Evolutionary conservation across 35 echinoderm and acorn worm genomes (phyloP).

Genomic region (Heliocidaris tuberculata): DNA sequence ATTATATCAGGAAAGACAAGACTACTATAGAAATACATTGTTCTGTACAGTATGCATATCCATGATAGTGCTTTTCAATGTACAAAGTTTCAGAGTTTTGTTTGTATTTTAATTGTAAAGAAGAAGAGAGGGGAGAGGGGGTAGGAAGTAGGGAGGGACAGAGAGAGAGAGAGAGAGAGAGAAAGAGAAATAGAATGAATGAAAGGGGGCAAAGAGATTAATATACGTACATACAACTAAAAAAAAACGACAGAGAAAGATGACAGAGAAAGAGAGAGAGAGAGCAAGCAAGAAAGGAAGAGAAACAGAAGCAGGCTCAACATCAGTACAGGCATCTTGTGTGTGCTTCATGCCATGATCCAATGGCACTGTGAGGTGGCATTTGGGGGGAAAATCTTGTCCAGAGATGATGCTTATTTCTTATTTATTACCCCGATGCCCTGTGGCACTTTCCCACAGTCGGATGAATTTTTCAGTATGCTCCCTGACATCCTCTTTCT

Average conservation of each 20-base stretch:
- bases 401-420: neutral
- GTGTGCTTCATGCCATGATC: neutral
- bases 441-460: neutral
- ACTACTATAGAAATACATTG: too few species aligned
- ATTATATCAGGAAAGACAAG: too few species aligned
- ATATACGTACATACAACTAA: too few species aligned
- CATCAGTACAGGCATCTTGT: neutral
- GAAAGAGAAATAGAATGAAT: neutral
- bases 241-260: neutral
- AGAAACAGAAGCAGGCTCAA: neutral
- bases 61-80: too few species aligned
- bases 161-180: neutral
- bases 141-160: too few species aligned
- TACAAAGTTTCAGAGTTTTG: too few species aligned
- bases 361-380: neutral
- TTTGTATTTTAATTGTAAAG: too few species aligned
- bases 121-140: too few species aligned
- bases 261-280: neutral
- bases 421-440: neutral
- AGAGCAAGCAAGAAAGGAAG: neutral
- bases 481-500: neutral
- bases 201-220: neutral
- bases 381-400: neutral
- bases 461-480: conserved; percentile 1
- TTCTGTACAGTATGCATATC: too few species aligned